Conservation (phyloP, 2,888 invertebrate species). For the Patella ulyssiponensis region DNA sequence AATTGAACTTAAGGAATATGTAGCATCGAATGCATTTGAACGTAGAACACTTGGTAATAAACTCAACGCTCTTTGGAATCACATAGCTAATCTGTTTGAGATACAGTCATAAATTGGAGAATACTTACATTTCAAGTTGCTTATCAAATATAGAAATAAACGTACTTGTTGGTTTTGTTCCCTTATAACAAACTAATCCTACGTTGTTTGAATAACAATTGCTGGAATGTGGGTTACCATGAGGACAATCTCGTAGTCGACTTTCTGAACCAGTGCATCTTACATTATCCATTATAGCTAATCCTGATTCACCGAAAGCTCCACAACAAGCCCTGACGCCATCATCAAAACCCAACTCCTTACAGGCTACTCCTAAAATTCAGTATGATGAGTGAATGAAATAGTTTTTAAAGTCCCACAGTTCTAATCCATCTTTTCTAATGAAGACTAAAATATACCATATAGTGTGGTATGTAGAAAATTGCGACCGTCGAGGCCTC, state of each 20-base stretch:
- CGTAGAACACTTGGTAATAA: no score
- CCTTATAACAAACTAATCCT: slow-evolving; percentile 41
- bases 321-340: slow-evolving; percentile 57
- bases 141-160: background rate
- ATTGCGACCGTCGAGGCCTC: no score
- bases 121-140: no score
- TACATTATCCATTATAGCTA: slow-evolving; percentile 46
- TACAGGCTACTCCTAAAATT: slow-evolving; percentile 50
- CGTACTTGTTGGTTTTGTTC: slow-evolving; percentile 41
- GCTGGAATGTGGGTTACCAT: slow-evolving; percentile 35
- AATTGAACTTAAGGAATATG: no score
- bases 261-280: slow-evolving; percentile 53
- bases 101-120: no score
- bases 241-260: slow-evolving; percentile 44
- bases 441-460: no score
- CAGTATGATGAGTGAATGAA: background rate
- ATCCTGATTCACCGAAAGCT: slow-evolving; percentile 50
- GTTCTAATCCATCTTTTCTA: no score
- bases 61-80: no score
- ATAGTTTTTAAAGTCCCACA: no score
- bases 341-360: slow-evolving; percentile 51
- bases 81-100: no score
- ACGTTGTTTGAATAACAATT: slow-evolving; percentile 46
- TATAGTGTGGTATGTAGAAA: no score
- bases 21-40: no score